Evolutionary conservation across 2,888 invertebrate genomes (phyloP).

Genomic region (Alloscopus bannaensis): DNA sequence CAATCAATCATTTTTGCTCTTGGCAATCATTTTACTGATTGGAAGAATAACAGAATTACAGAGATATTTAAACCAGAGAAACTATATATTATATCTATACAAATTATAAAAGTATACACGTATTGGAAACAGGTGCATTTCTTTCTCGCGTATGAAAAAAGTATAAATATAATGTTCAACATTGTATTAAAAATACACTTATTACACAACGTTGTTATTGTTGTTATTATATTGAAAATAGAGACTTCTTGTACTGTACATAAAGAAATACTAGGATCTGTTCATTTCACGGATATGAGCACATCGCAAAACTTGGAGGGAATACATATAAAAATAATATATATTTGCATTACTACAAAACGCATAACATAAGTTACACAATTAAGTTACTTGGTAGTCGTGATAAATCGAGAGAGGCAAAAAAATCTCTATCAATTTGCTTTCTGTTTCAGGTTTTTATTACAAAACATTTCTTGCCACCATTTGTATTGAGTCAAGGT

Average conservation of each 20-base stretch:
- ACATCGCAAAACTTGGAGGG: slow-evolving; percentile 21
- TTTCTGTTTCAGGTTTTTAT: too few relatives aligned
- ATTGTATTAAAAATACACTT: too few relatives aligned
- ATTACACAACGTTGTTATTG: slow-evolving; percentile 48
- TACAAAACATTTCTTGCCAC: too few relatives aligned
- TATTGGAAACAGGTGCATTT: slow-evolving; percentile 4
- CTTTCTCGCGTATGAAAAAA: slow-evolving; percentile 10
- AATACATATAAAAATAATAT: slow-evolving; percentile 9
- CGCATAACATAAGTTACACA: slow-evolving; percentile 2
- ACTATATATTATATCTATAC: slow-evolving; percentile 5
- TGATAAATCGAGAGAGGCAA: slow-evolving; percentile 16
- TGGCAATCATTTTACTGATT: slow-evolving; percentile 61
- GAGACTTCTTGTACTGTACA: slow-evolving; percentile 4
- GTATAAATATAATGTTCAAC: too few relatives aligned
- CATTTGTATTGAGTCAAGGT: too few relatives aligned
- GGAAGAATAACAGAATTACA: slow-evolving; percentile 16
- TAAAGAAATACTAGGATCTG: slow-evolving; percentile 8
- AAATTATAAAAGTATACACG: background rate
- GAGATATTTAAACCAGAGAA: background rate
- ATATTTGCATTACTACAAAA: slow-evolving; percentile 28
- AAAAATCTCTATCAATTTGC: too few relatives aligned
- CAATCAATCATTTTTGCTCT: slow-evolving; percentile 49
- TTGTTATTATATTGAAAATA: slow-evolving; percentile 39
- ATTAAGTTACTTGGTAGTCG: slow-evolving; percentile 31
- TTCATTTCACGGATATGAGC: too few relatives aligned